Base-by-base conservation (phyloP, 1,140 invertebrate genomes). In the Drosophila takahashii region DNA sequence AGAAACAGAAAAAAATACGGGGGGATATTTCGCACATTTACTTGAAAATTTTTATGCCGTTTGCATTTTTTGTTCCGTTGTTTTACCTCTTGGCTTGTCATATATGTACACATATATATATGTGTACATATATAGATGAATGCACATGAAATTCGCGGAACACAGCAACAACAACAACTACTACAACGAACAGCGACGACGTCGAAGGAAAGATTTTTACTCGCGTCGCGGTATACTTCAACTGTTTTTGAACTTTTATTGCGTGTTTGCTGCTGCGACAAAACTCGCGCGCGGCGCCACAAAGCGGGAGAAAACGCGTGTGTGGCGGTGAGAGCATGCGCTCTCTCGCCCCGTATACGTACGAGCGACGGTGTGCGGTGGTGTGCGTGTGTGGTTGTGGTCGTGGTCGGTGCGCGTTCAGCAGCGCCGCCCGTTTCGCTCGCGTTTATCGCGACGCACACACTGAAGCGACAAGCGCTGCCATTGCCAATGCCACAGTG, bases 171-270 rank as follows among this genome's bases (percentile, higher is more conserved):
- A 81, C 72, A 65, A 65, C 60, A 67, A 67, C 64, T 39, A 71
- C 81, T 47, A 85, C 81, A 60, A 67, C 71, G 48, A 50, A 73
- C 65, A 56, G 74, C 61, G 60, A 79, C 80, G 79, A 84, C 81
- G 81, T 81, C 74, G 77, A 83, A 89, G 84, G 85, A 84, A 89
- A 84, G 85, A 90, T 89, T 89, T 89, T 87, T 87, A 87, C 84
- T 87, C 84, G 84, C 84, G 79, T 89, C 83, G 83, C 79, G 83
- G 83, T 87, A 81, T 85, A 86, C 81, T 85, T 85, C 81, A 87
- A 87, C 83, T 89, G 84, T 87, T 87, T 86, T 87, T 87, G 84
- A 83, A 89, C 83, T 87, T 87, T 87, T 87, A 89, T 89, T 89
- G 84, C 84, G 85, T 71, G 65, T 84, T 84, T 79, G 66, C 85